A percentile compares a stretch with the other conserved stretches of the same genome.
phyloP scores from a whole-genome alignment of 2,113 vertebrate genomes.

The Brachypteracias leptosomus region DNA sequence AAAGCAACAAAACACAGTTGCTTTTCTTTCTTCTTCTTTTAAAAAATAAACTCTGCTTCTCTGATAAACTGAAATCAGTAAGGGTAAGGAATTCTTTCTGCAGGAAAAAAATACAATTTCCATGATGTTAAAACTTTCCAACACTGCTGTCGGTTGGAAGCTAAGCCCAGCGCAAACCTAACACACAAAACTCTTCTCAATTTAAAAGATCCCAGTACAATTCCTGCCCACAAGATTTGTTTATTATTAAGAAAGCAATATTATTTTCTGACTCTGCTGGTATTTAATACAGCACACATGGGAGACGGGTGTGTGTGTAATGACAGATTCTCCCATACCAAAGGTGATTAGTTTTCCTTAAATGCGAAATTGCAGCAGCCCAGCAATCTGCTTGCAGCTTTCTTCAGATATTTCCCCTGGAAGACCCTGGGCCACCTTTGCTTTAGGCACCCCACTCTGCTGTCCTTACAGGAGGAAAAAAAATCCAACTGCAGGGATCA shows the following conservation, averaged over 20 bases:
- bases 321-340: background rate
- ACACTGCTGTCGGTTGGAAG: constrained; percentile 15
- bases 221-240: constrained; percentile 40
- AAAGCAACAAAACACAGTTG: background rate
- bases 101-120: constrained; percentile 52
- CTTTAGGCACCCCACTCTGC: background rate
- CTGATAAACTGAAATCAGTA: constrained; percentile 8
- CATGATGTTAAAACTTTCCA: constrained; percentile 34
- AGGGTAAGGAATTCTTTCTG: constrained; percentile 13
- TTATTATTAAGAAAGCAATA: constrained; percentile 70
- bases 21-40: background rate
- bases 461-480: background rate
- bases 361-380: background rate
- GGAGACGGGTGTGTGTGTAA: background rate
- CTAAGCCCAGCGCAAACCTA: constrained; percentile 12
- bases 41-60: background rate
- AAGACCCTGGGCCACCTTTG: background rate
- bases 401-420: background rate
- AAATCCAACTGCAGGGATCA: background rate
- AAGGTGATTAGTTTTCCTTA: background rate
- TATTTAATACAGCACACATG: background rate
- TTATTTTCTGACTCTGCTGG: constrained; percentile 22
- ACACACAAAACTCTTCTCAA: constrained; percentile 53
- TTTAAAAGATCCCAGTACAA: constrained; percentile 48
- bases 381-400: background rate